phyloP scores from a whole-genome alignment of 2,113 vertebrate species.

The Pungitius pungitius region DNA sequence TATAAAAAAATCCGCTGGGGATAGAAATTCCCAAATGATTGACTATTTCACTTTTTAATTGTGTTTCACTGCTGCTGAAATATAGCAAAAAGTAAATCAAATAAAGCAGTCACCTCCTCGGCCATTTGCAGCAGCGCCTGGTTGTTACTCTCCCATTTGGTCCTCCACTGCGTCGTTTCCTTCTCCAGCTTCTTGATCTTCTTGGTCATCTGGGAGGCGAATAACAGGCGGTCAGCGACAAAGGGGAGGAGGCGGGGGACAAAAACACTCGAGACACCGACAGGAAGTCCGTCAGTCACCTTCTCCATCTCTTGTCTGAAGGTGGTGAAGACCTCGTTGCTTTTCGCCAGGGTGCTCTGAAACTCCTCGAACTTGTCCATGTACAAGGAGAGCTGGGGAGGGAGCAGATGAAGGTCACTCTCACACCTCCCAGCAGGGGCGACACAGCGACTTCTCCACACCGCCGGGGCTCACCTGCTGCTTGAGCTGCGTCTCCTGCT shows the following conservation, averaged over 20 bases:
- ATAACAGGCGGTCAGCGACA: background rate
- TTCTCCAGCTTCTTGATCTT: slow-evolving; percentile 99
- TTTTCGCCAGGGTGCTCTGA: slow-evolving; percentile 98
- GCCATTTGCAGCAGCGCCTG: slow-evolving; percentile 98
- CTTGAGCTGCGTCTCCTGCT: slow-evolving; percentile 95
- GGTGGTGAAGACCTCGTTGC: slow-evolving; percentile 98
- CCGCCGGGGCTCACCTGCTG: slow-evolving; percentile 85
- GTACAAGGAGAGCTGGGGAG: slow-evolving; percentile 91
- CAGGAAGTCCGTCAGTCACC: slow-evolving; percentile 72
- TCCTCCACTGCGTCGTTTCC: slow-evolving; percentile 96
- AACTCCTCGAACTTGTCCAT: slow-evolving; percentile 99
- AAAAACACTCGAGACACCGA: background rate
- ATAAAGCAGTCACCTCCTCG: slow-evolving; percentile 87
- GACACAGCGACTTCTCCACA: background rate
- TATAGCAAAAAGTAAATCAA: background rate
- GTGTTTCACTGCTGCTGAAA: too few relatives aligned
- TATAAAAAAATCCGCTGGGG: too few relatives aligned
- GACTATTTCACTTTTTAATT: too few relatives aligned
- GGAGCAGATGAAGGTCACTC: background rate
- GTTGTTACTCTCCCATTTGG: slow-evolving; percentile 98
- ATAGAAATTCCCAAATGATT: too few relatives aligned
- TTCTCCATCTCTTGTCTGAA: slow-evolving; percentile 99
- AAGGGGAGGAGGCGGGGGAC: background rate
- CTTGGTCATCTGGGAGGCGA: slow-evolving; percentile 93
- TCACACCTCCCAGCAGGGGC: background rate